Conservation (phyloP, 2,113 vertebrate species). For the Mormyrus iriodes region DNA sequence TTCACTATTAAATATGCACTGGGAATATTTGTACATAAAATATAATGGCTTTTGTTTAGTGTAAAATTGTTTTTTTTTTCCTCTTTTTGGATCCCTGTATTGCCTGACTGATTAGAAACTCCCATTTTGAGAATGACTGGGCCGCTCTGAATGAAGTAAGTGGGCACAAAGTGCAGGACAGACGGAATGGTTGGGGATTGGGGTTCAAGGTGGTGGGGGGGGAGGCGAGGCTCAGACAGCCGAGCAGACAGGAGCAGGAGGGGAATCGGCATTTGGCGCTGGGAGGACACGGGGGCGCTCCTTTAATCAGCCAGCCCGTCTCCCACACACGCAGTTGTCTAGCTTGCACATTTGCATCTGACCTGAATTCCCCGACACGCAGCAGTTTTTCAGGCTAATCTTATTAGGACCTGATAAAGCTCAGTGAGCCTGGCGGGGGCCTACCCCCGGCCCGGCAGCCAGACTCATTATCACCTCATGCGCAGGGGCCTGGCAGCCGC, state of each 20-base stretch:
- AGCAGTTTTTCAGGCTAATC: slow-evolving; percentile 53
- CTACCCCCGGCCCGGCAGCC: slow-evolving; percentile 31
- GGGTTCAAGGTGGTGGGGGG: slow-evolving; percentile 21
- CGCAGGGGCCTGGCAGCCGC: not conserved
- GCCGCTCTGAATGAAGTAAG: slow-evolving; percentile 38
- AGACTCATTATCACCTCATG: slow-evolving; percentile 29
- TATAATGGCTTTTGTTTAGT: not conserved
- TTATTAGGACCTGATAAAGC: slow-evolving; percentile 60
- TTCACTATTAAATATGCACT: too few species aligned
- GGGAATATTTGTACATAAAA: too few species aligned
- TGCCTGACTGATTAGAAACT: not conserved
- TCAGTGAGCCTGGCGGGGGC: slow-evolving; percentile 14
- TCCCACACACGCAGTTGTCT: slow-evolving; percentile 62
- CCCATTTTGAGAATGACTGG: slow-evolving; percentile 16
- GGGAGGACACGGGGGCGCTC: slow-evolving; percentile 33
- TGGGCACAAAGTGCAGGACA: not conserved
- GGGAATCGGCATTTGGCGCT: slow-evolving; percentile 55
- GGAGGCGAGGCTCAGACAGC: slow-evolving; percentile 36
- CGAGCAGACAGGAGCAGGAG: slow-evolving; percentile 36
- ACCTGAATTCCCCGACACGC: slow-evolving; percentile 66
- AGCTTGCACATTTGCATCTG: slow-evolving; percentile 68
- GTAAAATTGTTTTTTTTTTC: not conserved
- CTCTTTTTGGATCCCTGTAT: not conserved
- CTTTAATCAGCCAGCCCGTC: slow-evolving; percentile 48
- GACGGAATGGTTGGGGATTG: slow-evolving; percentile 26